phyloP scores from a whole-genome alignment of 2,113 vertebrate species.

The Campylomormyrus numenius region DNA sequence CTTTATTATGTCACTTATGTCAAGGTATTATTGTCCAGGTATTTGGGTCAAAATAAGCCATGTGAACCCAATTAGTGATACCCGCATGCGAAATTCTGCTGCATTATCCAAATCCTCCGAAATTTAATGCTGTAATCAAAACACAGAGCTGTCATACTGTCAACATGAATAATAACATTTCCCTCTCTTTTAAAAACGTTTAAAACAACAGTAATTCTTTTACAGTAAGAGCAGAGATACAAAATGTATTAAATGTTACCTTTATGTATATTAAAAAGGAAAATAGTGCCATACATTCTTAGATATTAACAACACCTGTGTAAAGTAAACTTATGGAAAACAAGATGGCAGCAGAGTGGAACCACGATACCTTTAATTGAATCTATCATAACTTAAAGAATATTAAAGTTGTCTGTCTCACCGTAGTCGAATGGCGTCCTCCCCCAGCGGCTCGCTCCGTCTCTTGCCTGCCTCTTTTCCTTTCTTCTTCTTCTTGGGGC shows the following conservation, averaged over 20 bases:
- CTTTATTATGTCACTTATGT: not conserved
- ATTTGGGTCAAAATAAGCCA: not conserved
- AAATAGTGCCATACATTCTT: not conserved
- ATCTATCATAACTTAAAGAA: not conserved
- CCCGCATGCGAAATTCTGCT: not conserved
- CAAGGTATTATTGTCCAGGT: not conserved
- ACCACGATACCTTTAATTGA: not conserved
- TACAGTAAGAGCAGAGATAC: not conserved
- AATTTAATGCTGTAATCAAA: not conserved
- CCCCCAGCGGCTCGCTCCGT: constrained; percentile 73
- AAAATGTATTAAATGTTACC: not conserved
- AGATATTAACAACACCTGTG: not conserved
- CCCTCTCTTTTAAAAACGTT: not conserved
- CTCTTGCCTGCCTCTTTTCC: constrained; percentile 62
- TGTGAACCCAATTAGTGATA: not conserved
- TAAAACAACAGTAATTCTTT: not conserved
- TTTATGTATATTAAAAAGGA: not conserved
- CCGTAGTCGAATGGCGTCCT: constrained; percentile 77
- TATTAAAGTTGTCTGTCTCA: constrained; percentile 43
- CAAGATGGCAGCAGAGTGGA: not conserved
- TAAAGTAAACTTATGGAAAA: not conserved
- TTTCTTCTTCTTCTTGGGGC: constrained; percentile 52
- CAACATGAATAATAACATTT: not conserved
- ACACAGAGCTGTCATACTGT: not conserved
- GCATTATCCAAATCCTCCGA: not conserved